Conservation (phyloP, 2,888 invertebrate species). For the Platycheirus rosarum region DNA sequence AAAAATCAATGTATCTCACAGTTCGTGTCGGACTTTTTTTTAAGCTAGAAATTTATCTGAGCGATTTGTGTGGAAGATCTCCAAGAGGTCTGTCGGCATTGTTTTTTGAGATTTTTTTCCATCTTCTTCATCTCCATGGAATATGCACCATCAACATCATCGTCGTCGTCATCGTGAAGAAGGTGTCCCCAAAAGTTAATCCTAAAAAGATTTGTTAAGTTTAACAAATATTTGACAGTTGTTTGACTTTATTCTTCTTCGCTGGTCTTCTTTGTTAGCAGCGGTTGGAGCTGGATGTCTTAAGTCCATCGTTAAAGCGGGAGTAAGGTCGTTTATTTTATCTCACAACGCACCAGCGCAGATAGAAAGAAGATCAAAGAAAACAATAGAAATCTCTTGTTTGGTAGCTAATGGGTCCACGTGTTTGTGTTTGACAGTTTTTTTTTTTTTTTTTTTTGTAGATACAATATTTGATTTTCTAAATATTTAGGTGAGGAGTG, state of each 20-base stretch:
- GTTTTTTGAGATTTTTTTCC: constrained; percentile 43
- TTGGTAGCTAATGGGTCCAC: constrained; percentile 72
- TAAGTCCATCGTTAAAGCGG: constrained; percentile 35
- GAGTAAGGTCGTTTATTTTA: constrained; percentile 72
- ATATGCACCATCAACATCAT: background rate
- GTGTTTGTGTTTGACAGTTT: constrained; percentile 60
- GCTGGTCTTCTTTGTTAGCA: background rate
- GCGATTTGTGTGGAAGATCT: constrained; percentile 64
- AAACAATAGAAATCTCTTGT: constrained; percentile 74
- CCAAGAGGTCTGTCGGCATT: constrained; percentile 60
- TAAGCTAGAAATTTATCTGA: constrained; percentile 73
- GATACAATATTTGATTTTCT: background rate
- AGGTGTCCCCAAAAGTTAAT: constrained; percentile 67
- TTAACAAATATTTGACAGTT: constrained; percentile 74
- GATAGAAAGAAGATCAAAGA: constrained; percentile 71
- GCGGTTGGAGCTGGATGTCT: background rate
- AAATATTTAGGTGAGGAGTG: constrained; percentile 58
- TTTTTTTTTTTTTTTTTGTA: background rate
- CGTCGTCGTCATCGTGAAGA: background rate
- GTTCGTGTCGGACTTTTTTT: constrained; percentile 44
- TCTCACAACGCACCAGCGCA: constrained; percentile 68
- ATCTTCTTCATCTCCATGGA: background rate
- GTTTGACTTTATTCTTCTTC: constrained; percentile 52
- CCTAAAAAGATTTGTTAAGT: constrained; percentile 74
- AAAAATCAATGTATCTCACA: constrained; percentile 14